Conservation (phyloP, 1,140 invertebrate genomes). For the Frieseomelitta varia region DNA sequence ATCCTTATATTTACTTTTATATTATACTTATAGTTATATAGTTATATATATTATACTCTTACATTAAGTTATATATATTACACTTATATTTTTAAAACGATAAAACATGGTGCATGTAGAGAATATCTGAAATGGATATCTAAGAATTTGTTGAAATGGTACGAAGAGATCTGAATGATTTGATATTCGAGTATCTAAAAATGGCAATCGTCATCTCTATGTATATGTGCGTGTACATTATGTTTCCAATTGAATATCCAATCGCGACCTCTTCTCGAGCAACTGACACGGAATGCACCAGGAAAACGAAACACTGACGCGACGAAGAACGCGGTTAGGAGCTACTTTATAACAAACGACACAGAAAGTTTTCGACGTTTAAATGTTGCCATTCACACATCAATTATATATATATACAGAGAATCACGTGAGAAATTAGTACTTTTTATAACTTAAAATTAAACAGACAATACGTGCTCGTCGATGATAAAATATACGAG, state of each 20-base stretch:
- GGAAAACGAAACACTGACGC: conserved; percentile 32
- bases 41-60: too few relatives aligned
- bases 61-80: too few relatives aligned
- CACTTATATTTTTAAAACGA: too few relatives aligned
- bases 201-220: neutral
- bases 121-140: neutral
- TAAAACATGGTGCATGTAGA: too few relatives aligned
- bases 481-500: neutral
- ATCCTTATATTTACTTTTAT: too few relatives aligned
- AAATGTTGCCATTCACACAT: neutral
- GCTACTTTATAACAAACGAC: conserved; percentile 28
- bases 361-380: neutral
- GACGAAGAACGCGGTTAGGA: conserved; percentile 56
- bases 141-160: neutral
- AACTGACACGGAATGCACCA: conserved; percentile 57
- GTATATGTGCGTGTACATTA: conserved; percentile 28
- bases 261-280: conserved; percentile 56
- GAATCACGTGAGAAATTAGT: neutral
- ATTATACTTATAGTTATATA: too few relatives aligned
- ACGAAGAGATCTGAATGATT: neutral
- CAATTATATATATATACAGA: neutral
- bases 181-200: neutral
- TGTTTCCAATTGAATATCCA: conserved; percentile 64
- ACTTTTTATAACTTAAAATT: neutral
- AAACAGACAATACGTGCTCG: neutral